Evolutionary conservation across 2,888 invertebrate genomes (phyloP).

Genomic region (Luffia ferchaultella): DNA sequence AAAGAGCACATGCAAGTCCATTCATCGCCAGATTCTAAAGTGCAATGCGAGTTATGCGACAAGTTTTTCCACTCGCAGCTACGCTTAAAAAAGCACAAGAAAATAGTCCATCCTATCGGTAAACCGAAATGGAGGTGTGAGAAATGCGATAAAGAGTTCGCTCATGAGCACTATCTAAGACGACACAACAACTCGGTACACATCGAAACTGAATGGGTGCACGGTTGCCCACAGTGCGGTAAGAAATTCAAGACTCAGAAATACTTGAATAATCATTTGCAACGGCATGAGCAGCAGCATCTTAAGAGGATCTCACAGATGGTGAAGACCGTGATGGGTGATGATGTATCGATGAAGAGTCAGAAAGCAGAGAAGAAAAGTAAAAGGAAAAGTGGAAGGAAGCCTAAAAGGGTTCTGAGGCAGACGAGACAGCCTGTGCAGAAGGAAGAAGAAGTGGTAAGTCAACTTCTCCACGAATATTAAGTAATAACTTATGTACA

Average conservation of each 20-base stretch:
- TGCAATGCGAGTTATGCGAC: slow-evolving; percentile 51
- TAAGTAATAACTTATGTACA: no score
- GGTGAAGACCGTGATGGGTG: slow-evolving; percentile 50
- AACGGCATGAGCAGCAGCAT: slow-evolving; percentile 53
- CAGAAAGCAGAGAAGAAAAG: slow-evolving; percentile 11
- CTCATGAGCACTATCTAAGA: slow-evolving; percentile 45
- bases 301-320: slow-evolving; percentile 48
- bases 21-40: slow-evolving; percentile 42
- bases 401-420: not conserved
- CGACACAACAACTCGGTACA: slow-evolving; percentile 49
- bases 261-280: slow-evolving; percentile 48
- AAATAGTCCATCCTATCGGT: slow-evolving; percentile 44
- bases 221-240: slow-evolving; percentile 47
- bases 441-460: not conserved
- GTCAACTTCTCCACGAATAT: no score
- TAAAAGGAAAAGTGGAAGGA: not conserved
- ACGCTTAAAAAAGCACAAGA: slow-evolving; percentile 52
- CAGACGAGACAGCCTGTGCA: not conserved
- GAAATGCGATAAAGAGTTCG: slow-evolving; percentile 52
- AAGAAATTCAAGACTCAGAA: slow-evolving; percentile 53
- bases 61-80: slow-evolving; percentile 49
- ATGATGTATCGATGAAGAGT: slow-evolving; percentile 24
- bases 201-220: slow-evolving; percentile 41
- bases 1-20: slow-evolving; percentile 58
- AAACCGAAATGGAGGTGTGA: slow-evolving; percentile 49